Conservation (phyloP, 1,140 invertebrate species). For the Gonatopus flavifemur region DNA sequence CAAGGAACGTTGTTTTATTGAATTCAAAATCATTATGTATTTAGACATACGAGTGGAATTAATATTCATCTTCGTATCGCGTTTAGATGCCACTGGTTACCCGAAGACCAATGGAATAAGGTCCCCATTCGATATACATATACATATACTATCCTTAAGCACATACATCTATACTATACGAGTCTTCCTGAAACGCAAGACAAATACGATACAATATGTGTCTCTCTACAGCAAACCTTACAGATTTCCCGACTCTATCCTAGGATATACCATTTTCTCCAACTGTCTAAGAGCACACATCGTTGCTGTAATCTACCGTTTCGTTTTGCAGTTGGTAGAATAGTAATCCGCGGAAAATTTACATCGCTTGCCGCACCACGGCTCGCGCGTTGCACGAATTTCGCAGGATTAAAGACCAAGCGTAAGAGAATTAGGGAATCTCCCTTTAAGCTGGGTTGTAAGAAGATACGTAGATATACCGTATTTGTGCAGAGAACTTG, state of each 20-base stretch:
- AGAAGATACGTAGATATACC: too few species aligned
- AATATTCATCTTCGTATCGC: too few species aligned
- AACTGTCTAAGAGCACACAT: conserved; percentile 19
- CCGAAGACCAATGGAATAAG: too few species aligned
- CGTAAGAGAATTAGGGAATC: conserved; percentile 28
- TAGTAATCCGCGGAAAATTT: conserved; percentile 31
- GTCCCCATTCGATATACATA: too few species aligned
- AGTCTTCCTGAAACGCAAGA: conserved; percentile 47
- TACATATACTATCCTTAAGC: too few species aligned
- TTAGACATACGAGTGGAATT: too few species aligned
- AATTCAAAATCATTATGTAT: too few species aligned
- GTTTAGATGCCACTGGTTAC: too few species aligned
- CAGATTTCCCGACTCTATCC: conserved; percentile 43
- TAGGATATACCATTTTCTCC: conserved; percentile 21
- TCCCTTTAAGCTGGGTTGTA: neutral
- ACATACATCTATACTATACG: too few species aligned
- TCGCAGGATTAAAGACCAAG: conserved; percentile 34
- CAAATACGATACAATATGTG: conserved; percentile 44
- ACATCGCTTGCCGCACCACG: conserved; percentile 37
- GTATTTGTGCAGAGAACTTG: too few species aligned
- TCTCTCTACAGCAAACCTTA: conserved; percentile 32
- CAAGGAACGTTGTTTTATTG: too few species aligned
- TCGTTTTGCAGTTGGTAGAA: conserved; percentile 28
- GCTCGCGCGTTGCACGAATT: conserved; percentile 27
- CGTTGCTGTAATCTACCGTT: conserved; percentile 27